These are phyloP conservation scores for Triplophysa siluroides DNA, from an alignment of 2,113 vertebrate genomes.

Conservation along the genomic window DNA sequence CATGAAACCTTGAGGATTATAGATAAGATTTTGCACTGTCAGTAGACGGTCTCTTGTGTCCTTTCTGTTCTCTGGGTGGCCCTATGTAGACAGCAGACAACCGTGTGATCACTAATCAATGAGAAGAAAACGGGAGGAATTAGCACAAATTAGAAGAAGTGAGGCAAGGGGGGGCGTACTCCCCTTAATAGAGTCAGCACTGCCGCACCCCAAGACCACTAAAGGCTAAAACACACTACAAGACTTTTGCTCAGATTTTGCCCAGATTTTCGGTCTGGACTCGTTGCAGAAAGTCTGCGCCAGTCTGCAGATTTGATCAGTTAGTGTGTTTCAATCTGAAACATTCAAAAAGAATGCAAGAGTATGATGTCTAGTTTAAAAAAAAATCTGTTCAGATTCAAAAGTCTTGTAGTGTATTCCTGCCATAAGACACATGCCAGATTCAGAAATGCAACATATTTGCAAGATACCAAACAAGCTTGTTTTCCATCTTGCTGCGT, in stretches of 20 bases:
- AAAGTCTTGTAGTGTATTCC: too few species aligned
- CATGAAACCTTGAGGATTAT: slow-evolving; percentile 14
- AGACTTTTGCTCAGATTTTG: too few species aligned
- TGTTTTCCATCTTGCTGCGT: not conserved
- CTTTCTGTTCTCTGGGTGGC: slow-evolving; percentile 56
- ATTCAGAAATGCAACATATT: not conserved
- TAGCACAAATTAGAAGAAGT: slow-evolving; percentile 74
- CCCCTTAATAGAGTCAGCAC: slow-evolving; percentile 58
- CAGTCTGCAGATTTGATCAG: too few species aligned
- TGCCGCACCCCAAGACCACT: too few species aligned
- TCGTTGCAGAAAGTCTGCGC: too few species aligned
- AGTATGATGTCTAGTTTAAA: too few species aligned
- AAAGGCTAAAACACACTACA: slow-evolving; percentile 32
- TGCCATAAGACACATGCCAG: slow-evolving; percentile 28
- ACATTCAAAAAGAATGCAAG: too few species aligned
- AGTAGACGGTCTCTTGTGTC: slow-evolving; percentile 16
- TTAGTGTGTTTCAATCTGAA: too few species aligned
- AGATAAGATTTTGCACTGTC: slow-evolving; percentile 31
- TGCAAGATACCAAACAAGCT: not conserved
- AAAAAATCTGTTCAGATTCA: too few species aligned
- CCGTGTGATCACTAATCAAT: slow-evolving; percentile 76
- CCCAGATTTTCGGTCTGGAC: too few species aligned
- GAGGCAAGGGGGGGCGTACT: slow-evolving; percentile 61
- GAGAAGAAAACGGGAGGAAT: slow-evolving; percentile 73
- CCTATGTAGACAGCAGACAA: slow-evolving; percentile 65